These are phyloP conservation scores for Dioctria linearis DNA, from an alignment of 2,888 invertebrate species.

Conservation along the genomic window DNA sequence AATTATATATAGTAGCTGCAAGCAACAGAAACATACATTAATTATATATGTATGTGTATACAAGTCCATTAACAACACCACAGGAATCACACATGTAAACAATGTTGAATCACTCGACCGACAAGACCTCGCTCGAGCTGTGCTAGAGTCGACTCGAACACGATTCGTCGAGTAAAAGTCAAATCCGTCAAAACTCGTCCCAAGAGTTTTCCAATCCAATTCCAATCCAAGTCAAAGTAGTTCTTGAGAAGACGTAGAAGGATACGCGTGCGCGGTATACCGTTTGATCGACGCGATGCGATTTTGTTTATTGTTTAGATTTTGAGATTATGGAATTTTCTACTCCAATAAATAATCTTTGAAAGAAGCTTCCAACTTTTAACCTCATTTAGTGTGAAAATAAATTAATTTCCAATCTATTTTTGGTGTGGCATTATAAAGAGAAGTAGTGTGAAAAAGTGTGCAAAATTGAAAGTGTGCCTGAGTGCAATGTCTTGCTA, in stretches of 20 bases:
- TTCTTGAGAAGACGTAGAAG: constrained; percentile 20
- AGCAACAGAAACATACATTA: too few relatives aligned
- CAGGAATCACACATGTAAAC: constrained; percentile 4
- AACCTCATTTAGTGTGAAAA: neutral
- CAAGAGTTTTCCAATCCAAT: neutral
- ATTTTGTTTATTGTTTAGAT: constrained; percentile 14
- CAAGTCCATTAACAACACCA: neutral
- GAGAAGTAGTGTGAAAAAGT: neutral
- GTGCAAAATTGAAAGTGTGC: neutral
- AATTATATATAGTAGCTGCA: too few relatives aligned
- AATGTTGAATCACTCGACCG: constrained; percentile 36
- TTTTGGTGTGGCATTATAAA: neutral
- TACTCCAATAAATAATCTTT: neutral
- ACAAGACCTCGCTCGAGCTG: neutral
- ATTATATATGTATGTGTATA: too few relatives aligned
- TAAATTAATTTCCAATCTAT: neutral
- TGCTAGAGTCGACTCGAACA: too few relatives aligned
- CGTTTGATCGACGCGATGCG: too few relatives aligned
- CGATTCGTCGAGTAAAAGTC: neutral
- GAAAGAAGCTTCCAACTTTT: neutral
- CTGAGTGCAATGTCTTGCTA: neutral
- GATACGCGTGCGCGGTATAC: constrained; percentile 1
- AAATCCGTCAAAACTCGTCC: neutral
- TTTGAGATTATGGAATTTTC: neutral
- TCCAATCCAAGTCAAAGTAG: constrained; percentile 6